Conservation (phyloP, 2,888 invertebrate genomes). For the Tetheella fluctuosa region DNA sequence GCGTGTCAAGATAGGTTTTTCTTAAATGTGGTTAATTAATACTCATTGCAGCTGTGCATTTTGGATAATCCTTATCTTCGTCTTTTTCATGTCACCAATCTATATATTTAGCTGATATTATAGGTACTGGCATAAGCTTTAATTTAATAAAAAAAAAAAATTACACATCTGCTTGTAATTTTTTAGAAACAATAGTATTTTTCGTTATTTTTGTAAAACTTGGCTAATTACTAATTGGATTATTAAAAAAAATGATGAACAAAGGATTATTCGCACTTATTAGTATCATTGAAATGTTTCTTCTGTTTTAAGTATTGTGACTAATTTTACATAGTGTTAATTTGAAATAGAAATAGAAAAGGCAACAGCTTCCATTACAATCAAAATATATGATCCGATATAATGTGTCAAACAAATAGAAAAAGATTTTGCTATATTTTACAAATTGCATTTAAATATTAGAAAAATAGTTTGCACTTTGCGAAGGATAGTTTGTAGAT, state of each 20-base stretch:
- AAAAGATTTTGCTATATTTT: neutral
- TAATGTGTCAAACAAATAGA: neutral
- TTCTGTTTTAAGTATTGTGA: conserved; percentile 44
- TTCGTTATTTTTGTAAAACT: too few relatives aligned
- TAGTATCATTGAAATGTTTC: conserved; percentile 28
- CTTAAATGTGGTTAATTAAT: conserved; percentile 6
- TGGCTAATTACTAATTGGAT: too few relatives aligned
- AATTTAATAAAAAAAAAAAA: neutral
- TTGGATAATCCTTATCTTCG: neutral
- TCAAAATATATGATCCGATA: conserved; percentile 11
- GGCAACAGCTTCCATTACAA: conserved; percentile 24
- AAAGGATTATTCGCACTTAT: conserved; percentile 6
- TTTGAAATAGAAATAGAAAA: conserved; percentile 19
- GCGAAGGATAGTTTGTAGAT: neutral
- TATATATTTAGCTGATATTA: neutral
- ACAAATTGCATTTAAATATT: neutral
- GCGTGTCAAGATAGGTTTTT: neutral
- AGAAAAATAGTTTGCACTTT: too few relatives aligned
- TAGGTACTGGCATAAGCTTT: neutral
- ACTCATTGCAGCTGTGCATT: conserved; percentile 13
- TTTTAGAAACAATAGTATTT: too few relatives aligned
- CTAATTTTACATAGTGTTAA: conserved; percentile 43
- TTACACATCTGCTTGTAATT: neutral
- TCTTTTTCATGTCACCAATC: neutral
- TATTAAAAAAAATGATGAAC: neutral